A percentile compares a stretch with the other conserved stretches of the same genome.
phyloP scores from a whole-genome alignment of 2,888 invertebrate genomes.

The Coremacera marginata region DNA sequence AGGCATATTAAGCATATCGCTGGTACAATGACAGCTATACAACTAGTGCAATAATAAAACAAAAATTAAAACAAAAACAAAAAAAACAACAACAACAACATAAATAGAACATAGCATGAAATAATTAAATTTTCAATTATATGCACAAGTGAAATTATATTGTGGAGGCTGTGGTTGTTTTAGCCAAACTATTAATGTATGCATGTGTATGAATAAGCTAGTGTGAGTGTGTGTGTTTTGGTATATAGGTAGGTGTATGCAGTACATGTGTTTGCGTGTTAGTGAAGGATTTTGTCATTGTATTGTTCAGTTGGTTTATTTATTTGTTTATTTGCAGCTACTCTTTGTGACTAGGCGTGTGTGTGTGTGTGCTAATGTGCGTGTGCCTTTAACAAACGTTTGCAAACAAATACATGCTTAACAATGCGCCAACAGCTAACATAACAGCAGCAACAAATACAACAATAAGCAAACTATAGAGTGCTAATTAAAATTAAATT shows the following conservation, averaged over 20 bases:
- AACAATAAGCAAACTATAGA: neutral
- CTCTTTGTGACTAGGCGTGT: neutral
- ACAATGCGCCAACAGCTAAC: neutral
- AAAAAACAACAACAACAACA: slow-evolving; percentile 16
- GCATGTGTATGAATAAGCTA: neutral
- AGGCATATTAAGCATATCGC: neutral
- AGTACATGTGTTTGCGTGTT: neutral
- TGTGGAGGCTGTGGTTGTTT: slow-evolving; percentile 3
- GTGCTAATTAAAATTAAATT: neutral
- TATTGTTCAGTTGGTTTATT: slow-evolving; percentile 15
- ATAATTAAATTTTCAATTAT: slow-evolving; percentile 51
- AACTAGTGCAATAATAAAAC: slow-evolving; percentile 12
- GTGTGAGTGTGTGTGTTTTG: neutral
- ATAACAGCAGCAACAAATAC: neutral
- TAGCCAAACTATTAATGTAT: slow-evolving; percentile 9
- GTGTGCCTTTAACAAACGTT: neutral
- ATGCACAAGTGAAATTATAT: slow-evolving; percentile 42
- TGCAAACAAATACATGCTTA: no score
- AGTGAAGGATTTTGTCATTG: slow-evolving; percentile 11
- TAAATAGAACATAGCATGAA: slow-evolving; percentile 41
- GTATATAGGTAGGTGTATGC: neutral
- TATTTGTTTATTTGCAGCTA: neutral
- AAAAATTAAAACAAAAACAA: slow-evolving; percentile 17
- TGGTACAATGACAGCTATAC: slow-evolving; percentile 8
- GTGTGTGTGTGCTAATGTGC: neutral